These are phyloP conservation scores for Chrysopa pallens DNA, from an alignment of 1,140 invertebrate genomes.

Conservation along the genomic window DNA sequence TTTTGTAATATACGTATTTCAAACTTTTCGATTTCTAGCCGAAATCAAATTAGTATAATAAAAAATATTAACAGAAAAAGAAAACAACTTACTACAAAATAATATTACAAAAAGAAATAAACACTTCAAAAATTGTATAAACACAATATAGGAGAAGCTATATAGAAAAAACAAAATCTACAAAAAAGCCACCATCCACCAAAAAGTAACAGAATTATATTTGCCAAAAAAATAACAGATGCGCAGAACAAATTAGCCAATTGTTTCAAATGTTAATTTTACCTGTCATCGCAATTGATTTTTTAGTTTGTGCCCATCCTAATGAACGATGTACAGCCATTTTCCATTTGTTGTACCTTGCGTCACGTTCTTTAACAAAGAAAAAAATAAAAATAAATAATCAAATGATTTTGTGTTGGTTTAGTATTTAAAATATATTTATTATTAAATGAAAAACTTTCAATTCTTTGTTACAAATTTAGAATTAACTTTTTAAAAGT, in stretches of 20 bases:
- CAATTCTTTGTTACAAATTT: too few relatives aligned
- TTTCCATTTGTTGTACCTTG: slow-evolving; percentile 77
- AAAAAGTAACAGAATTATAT: slow-evolving; percentile 5
- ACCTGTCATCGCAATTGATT: slow-evolving; percentile 55
- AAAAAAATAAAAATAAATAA: slow-evolving; percentile 1
- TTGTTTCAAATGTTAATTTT: slow-evolving; percentile 8
- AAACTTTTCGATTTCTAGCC: too few relatives aligned
- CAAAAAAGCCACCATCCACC: not conserved
- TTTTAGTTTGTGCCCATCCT: slow-evolving; percentile 62
- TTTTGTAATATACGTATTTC: too few relatives aligned
- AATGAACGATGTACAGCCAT: slow-evolving; percentile 77
- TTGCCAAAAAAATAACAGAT: slow-evolving; percentile 6
- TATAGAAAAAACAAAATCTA: slow-evolving; percentile 1
- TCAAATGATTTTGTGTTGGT: slow-evolving; percentile 2
- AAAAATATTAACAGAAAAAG: slow-evolving; percentile 1
- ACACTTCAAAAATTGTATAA: not conserved
- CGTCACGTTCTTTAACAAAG: slow-evolving; percentile 49
- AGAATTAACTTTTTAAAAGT: not conserved
- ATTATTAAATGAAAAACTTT: slow-evolving; percentile 3
- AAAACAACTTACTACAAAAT: too few relatives aligned
- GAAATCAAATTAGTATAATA: not conserved
- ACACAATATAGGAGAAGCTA: not conserved
- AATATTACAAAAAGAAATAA: slow-evolving; percentile 3
- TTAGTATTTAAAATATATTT: slow-evolving; percentile 5
- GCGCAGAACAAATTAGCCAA: slow-evolving; percentile 3